Conservation (phyloP, 2,113 vertebrate species). For the Cyanoramphus novaezelandiae region DNA sequence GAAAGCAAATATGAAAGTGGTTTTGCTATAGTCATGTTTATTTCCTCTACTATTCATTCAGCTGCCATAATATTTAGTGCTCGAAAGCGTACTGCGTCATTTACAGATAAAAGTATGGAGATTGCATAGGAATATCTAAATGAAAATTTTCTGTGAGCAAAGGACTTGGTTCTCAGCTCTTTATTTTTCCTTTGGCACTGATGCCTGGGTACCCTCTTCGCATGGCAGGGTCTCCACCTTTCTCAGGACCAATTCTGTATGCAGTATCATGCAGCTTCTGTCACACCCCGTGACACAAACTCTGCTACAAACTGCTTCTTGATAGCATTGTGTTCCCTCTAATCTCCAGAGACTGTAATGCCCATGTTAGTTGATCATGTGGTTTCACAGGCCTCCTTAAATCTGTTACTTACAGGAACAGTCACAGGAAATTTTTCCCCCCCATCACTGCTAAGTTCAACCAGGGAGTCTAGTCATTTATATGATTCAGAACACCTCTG, state of each 20-base stretch:
- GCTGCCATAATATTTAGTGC: background rate
- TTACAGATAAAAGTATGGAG: background rate
- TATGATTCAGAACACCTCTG: constrained; percentile 20
- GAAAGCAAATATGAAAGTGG: background rate
- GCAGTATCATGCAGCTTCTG: background rate
- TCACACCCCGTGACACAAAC: background rate
- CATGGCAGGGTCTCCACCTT: background rate
- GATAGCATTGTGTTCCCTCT: background rate
- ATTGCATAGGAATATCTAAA: background rate
- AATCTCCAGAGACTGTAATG: background rate
- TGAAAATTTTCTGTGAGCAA: background rate
- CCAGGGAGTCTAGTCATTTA: background rate
- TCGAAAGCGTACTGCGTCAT: background rate
- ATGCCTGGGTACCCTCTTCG: background rate
- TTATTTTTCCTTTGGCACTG: background rate
- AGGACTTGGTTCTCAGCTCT: background rate
- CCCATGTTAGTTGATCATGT: background rate
- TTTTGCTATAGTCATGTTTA: background rate
- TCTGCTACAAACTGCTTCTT: background rate
- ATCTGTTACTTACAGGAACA: background rate
- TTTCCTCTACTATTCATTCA: background rate
- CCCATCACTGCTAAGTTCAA: background rate
- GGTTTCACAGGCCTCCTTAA: background rate
- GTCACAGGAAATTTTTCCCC: background rate
- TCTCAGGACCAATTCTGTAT: background rate